Conservation (phyloP, 2,888 invertebrate genomes). For the Eristalinus aeneus region DNA sequence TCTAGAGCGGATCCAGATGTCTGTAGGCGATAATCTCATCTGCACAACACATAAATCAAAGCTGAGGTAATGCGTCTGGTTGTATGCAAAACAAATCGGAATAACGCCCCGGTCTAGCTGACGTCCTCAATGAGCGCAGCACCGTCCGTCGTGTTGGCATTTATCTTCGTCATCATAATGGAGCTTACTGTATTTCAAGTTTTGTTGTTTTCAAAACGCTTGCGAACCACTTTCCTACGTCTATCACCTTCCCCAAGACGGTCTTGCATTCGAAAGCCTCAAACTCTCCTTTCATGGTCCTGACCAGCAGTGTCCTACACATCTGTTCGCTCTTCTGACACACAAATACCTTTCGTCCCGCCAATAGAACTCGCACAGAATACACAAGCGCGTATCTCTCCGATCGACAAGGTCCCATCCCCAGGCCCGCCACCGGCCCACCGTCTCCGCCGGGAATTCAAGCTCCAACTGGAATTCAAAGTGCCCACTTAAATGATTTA, state of each 20-base stretch:
- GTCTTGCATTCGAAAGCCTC: neutral
- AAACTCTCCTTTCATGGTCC: neutral
- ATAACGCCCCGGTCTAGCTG: neutral
- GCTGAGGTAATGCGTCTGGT: neutral
- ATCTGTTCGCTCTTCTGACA: neutral
- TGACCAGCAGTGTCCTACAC: neutral
- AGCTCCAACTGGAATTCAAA: constrained; percentile 53
- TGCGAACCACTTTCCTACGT: too few relatives aligned
- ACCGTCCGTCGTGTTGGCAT: neutral
- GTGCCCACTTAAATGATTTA: constrained; percentile 65
- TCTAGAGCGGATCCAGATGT: too few relatives aligned
- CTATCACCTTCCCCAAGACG: too few relatives aligned
- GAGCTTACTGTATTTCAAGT: too few relatives aligned
- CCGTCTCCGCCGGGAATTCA: neutral
- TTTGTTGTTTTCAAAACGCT: too few relatives aligned
- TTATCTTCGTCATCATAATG: too few relatives aligned
- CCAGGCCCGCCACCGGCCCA: neutral
- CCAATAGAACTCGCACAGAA: neutral
- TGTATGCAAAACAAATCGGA: neutral
- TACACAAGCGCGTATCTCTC: neutral
- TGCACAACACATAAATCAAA: too few relatives aligned
- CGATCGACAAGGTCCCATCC: neutral
- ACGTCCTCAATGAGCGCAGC: neutral
- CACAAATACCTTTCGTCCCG: neutral
- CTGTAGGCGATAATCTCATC: too few relatives aligned